Conservation (phyloP, 2,797 vertebrate species). For the Microcaecilia unicolor region DNA sequence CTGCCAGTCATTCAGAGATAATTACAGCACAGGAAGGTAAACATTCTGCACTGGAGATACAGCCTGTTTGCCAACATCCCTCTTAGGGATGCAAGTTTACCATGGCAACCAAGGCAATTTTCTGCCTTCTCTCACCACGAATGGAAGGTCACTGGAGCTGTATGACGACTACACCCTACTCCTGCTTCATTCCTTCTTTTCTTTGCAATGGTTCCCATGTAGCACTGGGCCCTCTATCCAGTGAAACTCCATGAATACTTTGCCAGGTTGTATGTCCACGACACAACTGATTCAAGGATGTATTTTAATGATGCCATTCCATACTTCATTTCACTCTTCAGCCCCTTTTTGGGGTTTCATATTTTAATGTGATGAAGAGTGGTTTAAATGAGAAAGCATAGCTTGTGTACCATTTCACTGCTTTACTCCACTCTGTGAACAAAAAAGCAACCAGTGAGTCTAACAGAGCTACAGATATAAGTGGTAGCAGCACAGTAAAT, state of each 20-base stretch:
- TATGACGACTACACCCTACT: not conserved
- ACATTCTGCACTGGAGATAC: slow-evolving; percentile 61
- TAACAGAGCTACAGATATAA: too few relatives aligned
- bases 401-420: slow-evolving; percentile 22
- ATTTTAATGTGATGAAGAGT: slow-evolving; percentile 10
- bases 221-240: slow-evolving; percentile 38
- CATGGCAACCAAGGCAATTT: slow-evolving; percentile 66
- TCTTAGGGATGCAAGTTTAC: slow-evolving; percentile 58
- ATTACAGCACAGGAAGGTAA: slow-evolving; percentile 69
- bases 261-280: slow-evolving; percentile 31
- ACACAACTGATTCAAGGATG: slow-evolving; percentile 30
- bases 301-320: slow-evolving; percentile 33
- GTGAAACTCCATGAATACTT: slow-evolving; percentile 34
- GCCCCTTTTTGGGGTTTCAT: slow-evolving; percentile 12
- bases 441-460: too few relatives aligned
- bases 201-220: slow-evolving; percentile 40
- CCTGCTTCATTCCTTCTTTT: slow-evolving; percentile 19
- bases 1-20: slow-evolving; percentile 67
- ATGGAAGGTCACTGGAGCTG: slow-evolving; percentile 58
- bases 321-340: too few relatives aligned
- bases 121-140: slow-evolving; percentile 49
- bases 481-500: too few relatives aligned
- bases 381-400: slow-evolving; percentile 6
- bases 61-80: slow-evolving; percentile 74
- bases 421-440: not conserved